A percentile compares a stretch with the other conserved stretches of the same genome.
Conservation (phyloP, 2,888 invertebrate species). For the Criorhina ranunculi region DNA sequence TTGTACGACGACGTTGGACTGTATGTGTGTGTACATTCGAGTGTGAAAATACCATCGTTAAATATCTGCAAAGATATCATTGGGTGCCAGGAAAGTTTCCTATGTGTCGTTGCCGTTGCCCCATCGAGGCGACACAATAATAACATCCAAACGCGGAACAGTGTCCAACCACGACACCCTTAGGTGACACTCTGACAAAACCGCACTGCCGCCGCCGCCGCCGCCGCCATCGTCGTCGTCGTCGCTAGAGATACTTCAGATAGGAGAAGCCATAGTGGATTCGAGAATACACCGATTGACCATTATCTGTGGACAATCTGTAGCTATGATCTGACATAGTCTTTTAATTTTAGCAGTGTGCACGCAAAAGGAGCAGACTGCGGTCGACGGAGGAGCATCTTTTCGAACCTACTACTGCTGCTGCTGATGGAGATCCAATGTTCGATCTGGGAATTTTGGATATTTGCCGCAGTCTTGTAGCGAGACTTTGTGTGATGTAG, state of each 20-base stretch:
- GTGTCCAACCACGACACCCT: slow-evolving; percentile 65
- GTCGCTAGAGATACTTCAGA: slow-evolving; percentile 21
- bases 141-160: slow-evolving; percentile 63
- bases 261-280: slow-evolving; percentile 16
- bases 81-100: neutral
- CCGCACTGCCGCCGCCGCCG: slow-evolving; percentile 3
- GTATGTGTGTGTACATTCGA: slow-evolving; percentile 14
- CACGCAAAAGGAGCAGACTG: slow-evolving; percentile 57
- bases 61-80: slow-evolving; percentile 47
- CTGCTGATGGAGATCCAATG: slow-evolving; percentile 67
- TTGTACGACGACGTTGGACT: slow-evolving; percentile 32
- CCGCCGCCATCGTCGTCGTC: neutral
- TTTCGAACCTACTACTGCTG: slow-evolving; percentile 16
- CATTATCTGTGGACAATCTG: slow-evolving; percentile 74
- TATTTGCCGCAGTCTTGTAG: slow-evolving; percentile 42
- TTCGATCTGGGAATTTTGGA: slow-evolving; percentile 57
- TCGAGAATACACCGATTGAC: slow-evolving; percentile 70
- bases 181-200: slow-evolving; percentile 55
- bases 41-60: slow-evolving; percentile 70
- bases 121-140: slow-evolving; percentile 68
- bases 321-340: slow-evolving; percentile 73
- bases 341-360: slow-evolving; percentile 72
- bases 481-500: slow-evolving; percentile 42
- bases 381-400: slow-evolving; percentile 26
- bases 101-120: slow-evolving; percentile 31